A percentile compares a stretch with the other conserved stretches of the same genome.
phyloP scores from a whole-genome alignment of 2,113 vertebrate genomes.

The Dipodomys merriami region DNA sequence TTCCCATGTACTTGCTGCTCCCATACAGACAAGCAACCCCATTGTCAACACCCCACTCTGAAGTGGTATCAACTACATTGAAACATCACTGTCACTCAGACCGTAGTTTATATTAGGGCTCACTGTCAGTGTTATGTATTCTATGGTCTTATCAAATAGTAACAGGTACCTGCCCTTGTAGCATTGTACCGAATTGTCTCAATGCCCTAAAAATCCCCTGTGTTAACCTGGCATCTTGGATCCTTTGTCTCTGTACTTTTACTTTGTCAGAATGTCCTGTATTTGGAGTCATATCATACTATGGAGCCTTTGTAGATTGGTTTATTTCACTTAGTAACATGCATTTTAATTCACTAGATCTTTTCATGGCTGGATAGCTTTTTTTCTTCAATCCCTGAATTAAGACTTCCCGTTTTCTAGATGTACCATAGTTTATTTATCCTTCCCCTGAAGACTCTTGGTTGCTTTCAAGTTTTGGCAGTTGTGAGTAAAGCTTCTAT shows the following conservation, averaged over 20 bases:
- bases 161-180: not conserved
- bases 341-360: not conserved
- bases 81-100: not conserved
- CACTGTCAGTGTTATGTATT: not conserved
- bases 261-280: not conserved
- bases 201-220: not conserved
- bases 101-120: not conserved
- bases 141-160: not conserved
- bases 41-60: not conserved
- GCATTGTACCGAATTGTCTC: not conserved
- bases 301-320: not conserved
- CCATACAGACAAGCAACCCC: not conserved
- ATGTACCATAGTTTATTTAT: not conserved
- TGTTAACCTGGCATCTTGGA: not conserved
- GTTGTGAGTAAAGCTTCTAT: slow-evolving; percentile 8
- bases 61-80: not conserved
- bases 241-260: not conserved
- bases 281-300: not conserved
- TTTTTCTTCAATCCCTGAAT: slow-evolving; percentile 31
- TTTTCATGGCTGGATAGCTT: slow-evolving; percentile 8
- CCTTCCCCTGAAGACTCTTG: not conserved
- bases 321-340: not conserved
- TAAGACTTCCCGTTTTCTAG: not conserved
- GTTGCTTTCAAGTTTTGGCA: slow-evolving; percentile 20
- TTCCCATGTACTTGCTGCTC: not conserved